Percentiles rank a stretch among this genome's conserved stretches.
Conservation (phyloP, 2,888 invertebrate species). For the Acanthococcus lagerstroemiae region DNA sequence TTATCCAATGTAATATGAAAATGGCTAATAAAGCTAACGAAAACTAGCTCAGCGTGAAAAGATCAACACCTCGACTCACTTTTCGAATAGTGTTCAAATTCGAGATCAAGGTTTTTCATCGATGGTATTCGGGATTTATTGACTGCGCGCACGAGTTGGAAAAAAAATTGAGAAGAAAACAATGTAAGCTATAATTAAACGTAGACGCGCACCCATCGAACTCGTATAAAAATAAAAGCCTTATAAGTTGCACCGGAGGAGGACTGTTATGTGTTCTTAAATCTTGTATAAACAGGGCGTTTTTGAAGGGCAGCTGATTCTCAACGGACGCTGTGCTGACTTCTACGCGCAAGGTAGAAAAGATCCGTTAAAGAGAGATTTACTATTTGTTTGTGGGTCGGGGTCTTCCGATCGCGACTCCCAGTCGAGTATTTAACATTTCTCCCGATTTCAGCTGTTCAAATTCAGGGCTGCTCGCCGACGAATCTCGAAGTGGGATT, state of each 20-base stretch:
- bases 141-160: too few species aligned
- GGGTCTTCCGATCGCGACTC: constrained; percentile 5
- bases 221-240: too few species aligned
- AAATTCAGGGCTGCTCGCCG: constrained; percentile 20
- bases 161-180: too few species aligned
- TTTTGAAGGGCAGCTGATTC: constrained; percentile 4
- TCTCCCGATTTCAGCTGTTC: constrained; percentile 22
- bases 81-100: too few species aligned
- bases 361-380: constrained; percentile 24
- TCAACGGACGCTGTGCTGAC: constrained; percentile 8
- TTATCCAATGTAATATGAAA: too few species aligned
- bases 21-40: too few species aligned
- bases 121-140: too few species aligned
- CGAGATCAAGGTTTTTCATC: too few species aligned
- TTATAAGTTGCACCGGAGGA: too few species aligned
- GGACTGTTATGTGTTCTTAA: too few species aligned
- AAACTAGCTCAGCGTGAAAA: too few species aligned
- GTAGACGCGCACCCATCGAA: background rate
- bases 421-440: constrained; percentile 15
- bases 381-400: constrained; percentile 18
- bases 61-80: too few species aligned
- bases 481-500: constrained; percentile 16
- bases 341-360: constrained; percentile 19
- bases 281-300: background rate
- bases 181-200: background rate